phyloP scores from a whole-genome alignment of 1,140 invertebrate genomes.

The Macrobrachium nipponense region DNA sequence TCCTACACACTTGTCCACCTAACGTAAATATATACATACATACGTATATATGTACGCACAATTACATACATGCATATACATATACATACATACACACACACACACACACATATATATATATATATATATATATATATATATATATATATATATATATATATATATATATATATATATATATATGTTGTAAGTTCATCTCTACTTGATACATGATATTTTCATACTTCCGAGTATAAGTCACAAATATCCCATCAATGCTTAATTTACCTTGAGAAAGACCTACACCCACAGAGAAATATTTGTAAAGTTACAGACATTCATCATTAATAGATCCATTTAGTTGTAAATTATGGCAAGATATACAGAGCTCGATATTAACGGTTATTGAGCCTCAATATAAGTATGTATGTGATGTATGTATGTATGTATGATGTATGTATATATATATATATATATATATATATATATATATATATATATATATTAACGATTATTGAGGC shows the following conservation, averaged over 20 bases:
- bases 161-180: background rate
- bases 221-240: too few species aligned
- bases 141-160: background rate
- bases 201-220: too few species aligned
- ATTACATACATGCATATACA: background rate
- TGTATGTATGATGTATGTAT: background rate
- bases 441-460: background rate
- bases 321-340: too few species aligned
- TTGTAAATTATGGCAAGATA: too few species aligned
- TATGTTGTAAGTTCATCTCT: background rate
- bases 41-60: background rate
- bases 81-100: conserved; percentile 1
- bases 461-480: background rate
- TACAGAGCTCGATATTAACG: too few species aligned
- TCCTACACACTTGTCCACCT: too few species aligned
- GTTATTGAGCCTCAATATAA: background rate
- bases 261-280: too few species aligned
- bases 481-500: too few species aligned
- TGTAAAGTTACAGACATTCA: too few species aligned
- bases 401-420: background rate
- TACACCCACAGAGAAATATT: too few species aligned
- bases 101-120: background rate
- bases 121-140: conserved; percentile 10
- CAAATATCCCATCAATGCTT: too few species aligned
- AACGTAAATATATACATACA: background rate